A percentile compares a stretch with the other conserved stretches of the same genome.
Evolutionary conservation across 2,113 vertebrate species (phyloP).

Genomic region (Leiothrix lutea): DNA sequence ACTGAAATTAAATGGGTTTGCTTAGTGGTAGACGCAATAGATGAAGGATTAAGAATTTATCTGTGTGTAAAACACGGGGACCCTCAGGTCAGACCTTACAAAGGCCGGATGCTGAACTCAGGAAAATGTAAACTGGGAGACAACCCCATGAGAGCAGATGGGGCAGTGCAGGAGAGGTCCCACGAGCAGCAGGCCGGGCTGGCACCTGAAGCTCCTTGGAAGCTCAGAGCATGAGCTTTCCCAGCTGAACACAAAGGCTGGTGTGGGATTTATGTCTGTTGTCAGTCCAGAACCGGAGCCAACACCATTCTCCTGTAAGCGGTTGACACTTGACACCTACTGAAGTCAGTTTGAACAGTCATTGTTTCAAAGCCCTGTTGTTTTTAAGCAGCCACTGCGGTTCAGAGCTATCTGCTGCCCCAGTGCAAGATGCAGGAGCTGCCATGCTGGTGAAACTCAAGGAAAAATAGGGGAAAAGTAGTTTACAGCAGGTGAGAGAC

Average conservation of each 20-base stretch:
- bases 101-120: background rate
- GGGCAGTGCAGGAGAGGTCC: background rate
- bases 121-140: background rate
- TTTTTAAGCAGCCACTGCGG: background rate
- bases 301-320: background rate
- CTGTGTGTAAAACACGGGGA: background rate
- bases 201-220: background rate
- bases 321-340: constrained; percentile 41
- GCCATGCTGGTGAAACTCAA: background rate
- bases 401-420: background rate
- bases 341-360: constrained; percentile 11
- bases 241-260: background rate
- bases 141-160: background rate
- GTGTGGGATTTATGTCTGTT: background rate
- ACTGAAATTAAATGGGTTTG: background rate
- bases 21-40: background rate
- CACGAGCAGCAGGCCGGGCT: background rate
- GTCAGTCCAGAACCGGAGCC: constrained; percentile 13
- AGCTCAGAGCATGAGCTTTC: background rate
- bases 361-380: constrained; percentile 32
- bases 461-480: background rate
- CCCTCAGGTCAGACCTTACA: background rate
- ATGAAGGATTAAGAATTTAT: background rate
- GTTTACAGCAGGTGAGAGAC: background rate
- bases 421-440: background rate